Conservation (phyloP, 2,797 vertebrate genomes). For the Morus bassanus region DNA sequence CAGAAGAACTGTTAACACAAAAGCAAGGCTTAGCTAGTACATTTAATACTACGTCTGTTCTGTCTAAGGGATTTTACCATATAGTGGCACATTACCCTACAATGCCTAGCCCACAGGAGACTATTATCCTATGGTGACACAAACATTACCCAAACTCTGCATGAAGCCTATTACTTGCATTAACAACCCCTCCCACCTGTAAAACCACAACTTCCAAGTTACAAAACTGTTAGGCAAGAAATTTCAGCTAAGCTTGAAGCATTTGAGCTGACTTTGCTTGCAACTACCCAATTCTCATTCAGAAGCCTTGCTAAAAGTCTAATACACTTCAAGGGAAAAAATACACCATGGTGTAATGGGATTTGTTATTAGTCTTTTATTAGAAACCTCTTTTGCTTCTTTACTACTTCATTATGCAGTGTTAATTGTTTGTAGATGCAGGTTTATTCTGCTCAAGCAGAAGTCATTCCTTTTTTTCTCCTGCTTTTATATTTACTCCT, state of each 20-base stretch:
- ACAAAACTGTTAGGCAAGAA: conserved; percentile 12
- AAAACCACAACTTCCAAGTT: conserved; percentile 18
- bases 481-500: conserved; percentile 60
- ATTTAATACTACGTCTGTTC: neutral
- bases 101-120: neutral
- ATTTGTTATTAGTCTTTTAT: conserved; percentile 73
- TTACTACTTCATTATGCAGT: conserved; percentile 65
- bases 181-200: conserved; percentile 38
- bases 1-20: neutral
- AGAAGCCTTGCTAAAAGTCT: conserved; percentile 35
- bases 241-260: conserved; percentile 18
- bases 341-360: conserved; percentile 48
- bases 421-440: conserved; percentile 58
- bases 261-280: conserved; percentile 27
- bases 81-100: neutral
- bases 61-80: neutral
- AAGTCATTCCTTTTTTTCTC: conserved; percentile 46
- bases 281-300: conserved; percentile 35
- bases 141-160: conserved; percentile 8
- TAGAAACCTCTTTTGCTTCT: conserved; percentile 69
- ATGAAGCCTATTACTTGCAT: conserved; percentile 25
- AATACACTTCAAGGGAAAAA: conserved; percentile 48
- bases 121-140: conserved; percentile 2
- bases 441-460: conserved; percentile 55
- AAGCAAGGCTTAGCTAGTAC: neutral